Conservation (phyloP, 1,140 invertebrate species). For the Phortica variegata region DNA sequence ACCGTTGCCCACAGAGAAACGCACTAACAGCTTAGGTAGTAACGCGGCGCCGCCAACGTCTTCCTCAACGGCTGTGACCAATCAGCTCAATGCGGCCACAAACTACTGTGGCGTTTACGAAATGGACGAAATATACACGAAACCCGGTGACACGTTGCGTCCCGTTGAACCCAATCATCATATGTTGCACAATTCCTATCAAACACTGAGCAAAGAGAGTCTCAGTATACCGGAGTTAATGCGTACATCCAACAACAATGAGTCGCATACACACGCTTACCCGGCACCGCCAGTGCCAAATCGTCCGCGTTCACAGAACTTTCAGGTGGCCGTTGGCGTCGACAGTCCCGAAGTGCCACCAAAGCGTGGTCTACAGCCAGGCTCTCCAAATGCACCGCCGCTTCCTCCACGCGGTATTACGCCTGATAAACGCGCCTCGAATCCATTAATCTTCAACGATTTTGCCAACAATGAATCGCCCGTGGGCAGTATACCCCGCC, state of each 20-base stretch:
- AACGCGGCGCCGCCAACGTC: conserved; percentile 6
- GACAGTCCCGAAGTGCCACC: conserved; percentile 53
- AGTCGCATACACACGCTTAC: conserved; percentile 12
- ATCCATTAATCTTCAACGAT: conserved; percentile 49
- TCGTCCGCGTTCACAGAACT: conserved; percentile 49
- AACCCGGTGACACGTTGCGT: conserved; percentile 59
- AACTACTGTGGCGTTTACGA: conserved; percentile 58
- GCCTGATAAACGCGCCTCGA: conserved; percentile 51
- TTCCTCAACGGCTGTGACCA: conserved; percentile 52
- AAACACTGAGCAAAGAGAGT: conserved; percentile 48
- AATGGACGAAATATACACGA: conserved; percentile 68
- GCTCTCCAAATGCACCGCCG: conserved; percentile 56
- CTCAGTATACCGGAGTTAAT: conserved; percentile 28
- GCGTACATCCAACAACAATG: not conserved
- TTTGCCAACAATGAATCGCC: conserved; percentile 21
- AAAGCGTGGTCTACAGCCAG: conserved; percentile 23
- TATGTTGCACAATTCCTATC: conserved; percentile 35
- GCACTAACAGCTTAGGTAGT: conserved; percentile 51
- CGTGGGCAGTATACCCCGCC: conserved; percentile 19
- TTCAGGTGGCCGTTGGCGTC: conserved; percentile 14
- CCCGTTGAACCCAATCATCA: conserved; percentile 32
- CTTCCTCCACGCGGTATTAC: conserved; percentile 59
- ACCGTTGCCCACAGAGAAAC: conserved; percentile 65
- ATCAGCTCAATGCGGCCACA: conserved; percentile 47
- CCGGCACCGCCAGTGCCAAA: conserved; percentile 46